These are phyloP conservation scores for Dasysyrphus albostriatus DNA, from an alignment of 2,888 invertebrate genomes.

Conservation along the genomic window DNA sequence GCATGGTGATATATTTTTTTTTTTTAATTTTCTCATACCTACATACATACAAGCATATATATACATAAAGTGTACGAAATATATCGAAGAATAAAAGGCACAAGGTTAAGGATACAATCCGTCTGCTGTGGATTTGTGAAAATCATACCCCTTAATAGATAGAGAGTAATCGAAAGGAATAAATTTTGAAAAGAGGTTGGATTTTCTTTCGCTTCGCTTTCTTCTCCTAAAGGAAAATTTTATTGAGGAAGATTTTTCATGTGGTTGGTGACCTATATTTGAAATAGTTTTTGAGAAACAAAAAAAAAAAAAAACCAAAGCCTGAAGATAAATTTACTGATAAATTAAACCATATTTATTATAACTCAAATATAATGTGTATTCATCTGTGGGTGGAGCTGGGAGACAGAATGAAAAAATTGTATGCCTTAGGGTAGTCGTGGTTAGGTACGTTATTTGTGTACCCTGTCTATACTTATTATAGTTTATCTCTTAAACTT, in stretches of 20 bases:
- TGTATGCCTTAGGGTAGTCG: too few relatives aligned
- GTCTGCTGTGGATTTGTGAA: slow-evolving; percentile 31
- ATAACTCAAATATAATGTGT: not conserved
- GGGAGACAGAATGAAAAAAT: too few relatives aligned
- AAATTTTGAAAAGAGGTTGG: slow-evolving; percentile 21
- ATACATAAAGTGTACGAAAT: not conserved
- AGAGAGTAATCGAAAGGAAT: slow-evolving; percentile 39
- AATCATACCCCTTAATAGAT: slow-evolving; percentile 32
- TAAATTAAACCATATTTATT: slow-evolving; percentile 10
- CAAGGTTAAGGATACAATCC: slow-evolving; percentile 43
- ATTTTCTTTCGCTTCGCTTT: slow-evolving; percentile 4
- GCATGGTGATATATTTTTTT: slow-evolving; percentile 15
- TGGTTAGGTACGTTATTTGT: too few relatives aligned
- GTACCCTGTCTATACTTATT: too few relatives aligned
- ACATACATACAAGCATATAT: not conserved
- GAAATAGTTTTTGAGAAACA: not conserved
- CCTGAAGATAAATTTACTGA: not conserved
- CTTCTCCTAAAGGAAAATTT: not conserved
- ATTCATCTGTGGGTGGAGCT: not conserved
- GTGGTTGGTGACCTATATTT: not conserved
- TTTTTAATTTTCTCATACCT: not conserved
- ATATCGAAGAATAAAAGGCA: slow-evolving; percentile 24
- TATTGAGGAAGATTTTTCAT: not conserved
- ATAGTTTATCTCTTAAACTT: too few relatives aligned
- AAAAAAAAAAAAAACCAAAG: not conserved